Evolutionary conservation across 2,113 vertebrate genomes (phyloP).

Genomic region (Silurus asotus): DNA sequence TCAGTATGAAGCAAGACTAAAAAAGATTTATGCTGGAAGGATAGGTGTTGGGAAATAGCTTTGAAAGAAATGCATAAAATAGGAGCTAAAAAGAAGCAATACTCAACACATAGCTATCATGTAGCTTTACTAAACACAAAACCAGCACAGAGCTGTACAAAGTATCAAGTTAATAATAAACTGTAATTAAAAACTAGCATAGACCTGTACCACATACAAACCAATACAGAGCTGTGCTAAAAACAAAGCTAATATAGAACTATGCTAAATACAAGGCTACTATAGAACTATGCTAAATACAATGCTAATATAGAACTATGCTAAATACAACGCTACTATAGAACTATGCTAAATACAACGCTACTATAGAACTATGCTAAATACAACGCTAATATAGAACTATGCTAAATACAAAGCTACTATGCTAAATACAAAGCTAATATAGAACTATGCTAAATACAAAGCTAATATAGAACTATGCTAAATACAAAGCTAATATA

Average conservation of each 20-base stretch:
- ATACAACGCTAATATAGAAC: too few relatives aligned
- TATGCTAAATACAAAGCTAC: neutral
- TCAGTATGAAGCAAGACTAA: neutral
- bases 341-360: neutral
- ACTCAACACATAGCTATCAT: too few relatives aligned
- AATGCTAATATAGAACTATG: neutral
- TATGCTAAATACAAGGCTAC: too few relatives aligned
- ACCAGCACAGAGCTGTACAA: neutral
- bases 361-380: neutral
- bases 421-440: neutral
- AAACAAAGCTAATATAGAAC: too few relatives aligned
- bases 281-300: neutral
- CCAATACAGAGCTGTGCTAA: neutral
- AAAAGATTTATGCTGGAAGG: neutral
- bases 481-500: neutral
- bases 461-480: neutral
- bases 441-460: neutral
- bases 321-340: neutral
- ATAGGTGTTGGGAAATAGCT: neutral
- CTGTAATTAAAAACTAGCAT: neutral
- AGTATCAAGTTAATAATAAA: neutral
- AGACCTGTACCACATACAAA: neutral
- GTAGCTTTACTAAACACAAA: neutral
- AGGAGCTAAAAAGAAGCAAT: too few relatives aligned
- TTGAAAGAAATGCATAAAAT: neutral